phyloP scores from a whole-genome alignment of 2,113 vertebrate genomes.

The Cyprinodon brontotheroides region DNA sequence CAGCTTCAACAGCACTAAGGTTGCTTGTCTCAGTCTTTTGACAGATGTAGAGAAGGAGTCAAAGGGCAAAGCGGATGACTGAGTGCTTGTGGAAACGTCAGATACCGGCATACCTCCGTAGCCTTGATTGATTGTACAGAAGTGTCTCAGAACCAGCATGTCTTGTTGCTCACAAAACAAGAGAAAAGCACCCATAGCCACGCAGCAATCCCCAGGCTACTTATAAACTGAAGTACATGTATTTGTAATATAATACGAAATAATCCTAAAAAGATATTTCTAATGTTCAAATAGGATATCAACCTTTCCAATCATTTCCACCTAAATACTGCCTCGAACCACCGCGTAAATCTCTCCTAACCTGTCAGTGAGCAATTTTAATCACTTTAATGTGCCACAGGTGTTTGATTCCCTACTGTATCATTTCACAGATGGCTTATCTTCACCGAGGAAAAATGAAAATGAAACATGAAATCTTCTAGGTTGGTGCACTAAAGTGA shows the following conservation, averaged over 20 bases:
- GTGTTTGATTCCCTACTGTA: slow-evolving; percentile 45
- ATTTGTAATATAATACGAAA: slow-evolving; percentile 10
- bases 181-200: background rate
- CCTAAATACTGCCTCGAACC: background rate
- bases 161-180: slow-evolving; percentile 4
- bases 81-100: slow-evolving; percentile 31
- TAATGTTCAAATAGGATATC: slow-evolving; percentile 2
- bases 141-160: slow-evolving; percentile 16
- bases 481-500: slow-evolving; percentile 30
- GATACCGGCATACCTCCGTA: slow-evolving; percentile 23
- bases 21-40: slow-evolving; percentile 42
- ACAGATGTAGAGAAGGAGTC: slow-evolving; percentile 46
- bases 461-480: slow-evolving; percentile 56
- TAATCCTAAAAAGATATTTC: slow-evolving; percentile 7
- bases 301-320: slow-evolving; percentile 3
- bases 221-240: background rate
- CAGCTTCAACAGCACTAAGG: slow-evolving; percentile 37
- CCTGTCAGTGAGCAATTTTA: slow-evolving; percentile 51
- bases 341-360: slow-evolving; percentile 13
- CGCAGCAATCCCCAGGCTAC: background rate
- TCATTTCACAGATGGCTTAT: slow-evolving; percentile 68
- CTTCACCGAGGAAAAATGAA: slow-evolving; percentile 49
- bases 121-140: slow-evolving; percentile 20
- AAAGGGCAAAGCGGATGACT: slow-evolving; percentile 52
- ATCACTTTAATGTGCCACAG: slow-evolving; percentile 54